phyloP scores from a whole-genome alignment of 2,113 vertebrate species.

The Illadopsis cleaveri region DNA sequence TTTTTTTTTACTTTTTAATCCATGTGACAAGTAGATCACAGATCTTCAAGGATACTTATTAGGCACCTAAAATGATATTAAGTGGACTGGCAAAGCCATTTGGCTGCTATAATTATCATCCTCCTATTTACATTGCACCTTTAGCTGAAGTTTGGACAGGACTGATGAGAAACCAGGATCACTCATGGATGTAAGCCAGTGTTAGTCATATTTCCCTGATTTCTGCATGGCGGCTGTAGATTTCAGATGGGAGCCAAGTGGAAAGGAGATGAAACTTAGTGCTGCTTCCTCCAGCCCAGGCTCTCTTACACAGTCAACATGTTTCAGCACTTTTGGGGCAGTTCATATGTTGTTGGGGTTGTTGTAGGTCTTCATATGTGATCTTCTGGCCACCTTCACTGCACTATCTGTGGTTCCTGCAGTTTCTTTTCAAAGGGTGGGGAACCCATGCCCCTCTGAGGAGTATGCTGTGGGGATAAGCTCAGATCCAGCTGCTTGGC shows the following conservation, averaged over 20 bases:
- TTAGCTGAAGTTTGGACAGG: conserved; percentile 2
- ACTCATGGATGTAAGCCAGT: not conserved
- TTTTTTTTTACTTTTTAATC: conserved; percentile 23
- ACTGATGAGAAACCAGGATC: conserved; percentile 6
- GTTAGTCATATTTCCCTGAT: not conserved
- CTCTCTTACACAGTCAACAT: not conserved
- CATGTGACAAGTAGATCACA: not conserved
- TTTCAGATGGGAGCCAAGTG: not conserved
- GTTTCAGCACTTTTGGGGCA: not conserved
- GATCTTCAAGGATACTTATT: conserved; percentile 18
- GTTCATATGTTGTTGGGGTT: accelerated
- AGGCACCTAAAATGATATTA: conserved; percentile 23
- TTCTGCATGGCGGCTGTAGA: not conserved
- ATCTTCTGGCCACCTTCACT: not conserved
- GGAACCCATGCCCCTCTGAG: not conserved
- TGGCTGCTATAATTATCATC: conserved; percentile 23
- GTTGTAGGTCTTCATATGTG: not conserved
- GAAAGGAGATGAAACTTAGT: not conserved
- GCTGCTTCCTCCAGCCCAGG: not conserved
- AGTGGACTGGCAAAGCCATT: conserved; percentile 4
- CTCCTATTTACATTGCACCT: not conserved
- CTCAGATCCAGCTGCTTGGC: not conserved
- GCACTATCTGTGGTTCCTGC: not conserved
- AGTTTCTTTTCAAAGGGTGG: not conserved
- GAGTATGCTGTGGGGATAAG: not conserved